Base-by-base conservation (phyloP, 1,140 invertebrate species). In the Saccostrea glomerata region DNA sequence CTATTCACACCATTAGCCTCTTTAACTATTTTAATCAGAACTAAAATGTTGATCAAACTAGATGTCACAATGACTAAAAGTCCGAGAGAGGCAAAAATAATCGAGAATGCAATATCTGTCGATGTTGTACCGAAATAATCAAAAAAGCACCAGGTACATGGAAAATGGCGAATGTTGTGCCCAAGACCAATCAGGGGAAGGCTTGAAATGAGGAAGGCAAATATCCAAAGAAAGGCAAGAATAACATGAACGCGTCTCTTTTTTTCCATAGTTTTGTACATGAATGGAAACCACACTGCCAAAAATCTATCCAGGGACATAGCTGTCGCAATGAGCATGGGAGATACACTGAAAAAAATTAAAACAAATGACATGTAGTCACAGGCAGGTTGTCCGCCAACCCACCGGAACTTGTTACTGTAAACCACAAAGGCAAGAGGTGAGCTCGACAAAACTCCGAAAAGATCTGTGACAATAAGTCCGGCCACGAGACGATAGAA, bases 121-220 rank as follows among this genome's bases (percentile, higher is more conserved):
- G 88, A 5, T 85, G 89, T 86, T 0, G 88, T 84, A 87, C 91
- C 90, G 73, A 87, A 90, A 77, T 93, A 93, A 87, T 95, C 94
- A 86, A 95, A 93, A 91, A 95, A 95, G 89, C 95, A 95, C 95
- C 95, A 95, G 66, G 95, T 95, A 7, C 93, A 91, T 0, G 95
- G 95, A 90, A 92, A 95, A 58, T 94, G 94, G 13, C 92, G 82
- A 11, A 92, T 88, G 84, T 92, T 93, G 54, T 87, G 56, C 0
- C 94, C 94, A 20, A 95, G 87, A 11, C 93, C 93, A 54, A 95
- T 91, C 9, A 95, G 89, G 0, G 95, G 95, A 20, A 95, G 89
- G 13, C 91, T 88, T 1, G 94, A 92, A 36, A 95, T 91, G 36
- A 94, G 54, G 1, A 91, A 85, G 4, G 94, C 90, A 25, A 92